A percentile compares a stretch with the other conserved stretches of the same genome.
Conservation (phyloP, 2,797 vertebrate species). For the Malurus leucopterus region DNA sequence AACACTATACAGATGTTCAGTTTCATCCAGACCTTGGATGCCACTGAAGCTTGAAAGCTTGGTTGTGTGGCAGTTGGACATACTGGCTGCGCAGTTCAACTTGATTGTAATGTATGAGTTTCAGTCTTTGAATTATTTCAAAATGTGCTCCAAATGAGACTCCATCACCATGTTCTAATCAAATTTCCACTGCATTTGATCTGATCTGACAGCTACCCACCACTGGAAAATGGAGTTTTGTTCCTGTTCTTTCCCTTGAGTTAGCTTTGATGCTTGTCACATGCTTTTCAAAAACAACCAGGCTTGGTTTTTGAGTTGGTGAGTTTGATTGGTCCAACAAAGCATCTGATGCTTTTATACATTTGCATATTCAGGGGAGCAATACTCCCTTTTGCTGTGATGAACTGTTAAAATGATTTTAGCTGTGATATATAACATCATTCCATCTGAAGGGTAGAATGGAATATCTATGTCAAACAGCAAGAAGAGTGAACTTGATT, state of each 20-base stretch:
- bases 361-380: neutral
- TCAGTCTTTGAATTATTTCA: neutral
- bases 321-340: neutral
- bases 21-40: neutral
- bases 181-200: neutral
- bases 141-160: neutral
- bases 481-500: neutral
- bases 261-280: neutral
- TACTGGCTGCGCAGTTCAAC: neutral
- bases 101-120: neutral
- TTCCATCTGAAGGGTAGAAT: neutral
- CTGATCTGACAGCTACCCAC: neutral
- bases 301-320: neutral
- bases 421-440: neutral
- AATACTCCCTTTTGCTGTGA: neutral
- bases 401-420: neutral
- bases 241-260: neutral
- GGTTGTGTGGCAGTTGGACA: accelerated
- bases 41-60: neutral
- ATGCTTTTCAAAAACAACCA: neutral
- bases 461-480: neutral
- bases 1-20: neutral
- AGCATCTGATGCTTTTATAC: neutral
- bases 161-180: neutral
- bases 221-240: neutral